Conservation (phyloP, 2,113 vertebrate species). For the Nettapus auritus region DNA sequence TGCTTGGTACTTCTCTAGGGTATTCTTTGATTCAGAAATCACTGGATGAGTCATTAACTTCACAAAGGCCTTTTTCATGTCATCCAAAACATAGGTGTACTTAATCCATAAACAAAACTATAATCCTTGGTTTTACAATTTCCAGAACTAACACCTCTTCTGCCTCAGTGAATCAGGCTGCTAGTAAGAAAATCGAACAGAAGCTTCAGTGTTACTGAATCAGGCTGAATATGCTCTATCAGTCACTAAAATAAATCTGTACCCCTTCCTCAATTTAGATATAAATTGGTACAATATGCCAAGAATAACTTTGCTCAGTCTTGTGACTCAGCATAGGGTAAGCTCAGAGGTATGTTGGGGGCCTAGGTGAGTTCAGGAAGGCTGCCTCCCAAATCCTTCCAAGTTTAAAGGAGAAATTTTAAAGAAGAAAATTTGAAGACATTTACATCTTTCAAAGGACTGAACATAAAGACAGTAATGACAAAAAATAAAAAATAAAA, state of each 20-base stretch:
- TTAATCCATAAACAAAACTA: constrained; percentile 19
- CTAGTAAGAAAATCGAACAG: not conserved
- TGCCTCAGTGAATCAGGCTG: not conserved
- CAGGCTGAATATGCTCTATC: not conserved
- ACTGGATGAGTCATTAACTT: constrained; percentile 15
- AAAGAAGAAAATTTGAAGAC: not conserved
- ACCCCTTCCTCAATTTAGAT: not conserved
- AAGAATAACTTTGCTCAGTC: not conserved
- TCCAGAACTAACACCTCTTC: not conserved
- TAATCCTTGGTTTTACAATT: not conserved
- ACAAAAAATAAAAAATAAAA: not conserved
- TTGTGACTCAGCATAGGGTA: not conserved
- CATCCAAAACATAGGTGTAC: not conserved
- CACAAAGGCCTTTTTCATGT: not conserved
- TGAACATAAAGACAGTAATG: not conserved
- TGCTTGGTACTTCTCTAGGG: not conserved
- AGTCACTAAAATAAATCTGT: not conserved
- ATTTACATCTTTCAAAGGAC: not conserved
- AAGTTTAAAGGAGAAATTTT: not conserved
- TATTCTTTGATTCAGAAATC: not conserved
- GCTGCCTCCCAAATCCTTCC: not conserved
- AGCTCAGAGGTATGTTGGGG: not conserved
- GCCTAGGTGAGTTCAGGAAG: not conserved
- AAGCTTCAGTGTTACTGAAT: not conserved
- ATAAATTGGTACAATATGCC: not conserved